These are phyloP conservation scores for Cepaea nemoralis DNA, from an alignment of 1,140 invertebrate genomes.

Conservation along the genomic window DNA sequence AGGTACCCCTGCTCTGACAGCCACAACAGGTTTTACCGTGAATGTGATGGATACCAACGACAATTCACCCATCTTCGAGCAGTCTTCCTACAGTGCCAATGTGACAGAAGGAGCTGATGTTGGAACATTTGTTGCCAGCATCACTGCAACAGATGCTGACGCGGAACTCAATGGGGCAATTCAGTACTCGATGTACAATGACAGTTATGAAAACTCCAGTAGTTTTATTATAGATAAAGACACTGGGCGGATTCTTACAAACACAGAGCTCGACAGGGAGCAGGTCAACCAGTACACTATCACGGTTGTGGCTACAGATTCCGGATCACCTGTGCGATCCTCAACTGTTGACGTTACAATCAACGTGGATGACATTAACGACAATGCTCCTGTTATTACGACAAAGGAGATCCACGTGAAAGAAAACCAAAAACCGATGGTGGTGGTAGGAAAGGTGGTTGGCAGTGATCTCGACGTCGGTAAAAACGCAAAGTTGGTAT, in stretches of 20 bases:
- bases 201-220: background rate
- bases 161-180: background rate
- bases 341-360: background rate
- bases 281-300: background rate
- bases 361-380: conserved; percentile 17
- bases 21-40: background rate
- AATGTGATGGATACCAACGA: background rate
- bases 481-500: conserved; percentile 5
- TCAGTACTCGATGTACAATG: background rate
- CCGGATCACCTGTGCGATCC: background rate
- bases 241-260: conserved; percentile 10
- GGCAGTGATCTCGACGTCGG: background rate
- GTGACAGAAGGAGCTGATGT: background rate
- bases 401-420: background rate
- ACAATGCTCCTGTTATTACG: background rate
- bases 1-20: background rate
- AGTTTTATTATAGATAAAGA: background rate
- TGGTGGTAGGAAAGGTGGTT: background rate
- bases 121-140: background rate
- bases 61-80: background rate
- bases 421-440: conserved; percentile 5
- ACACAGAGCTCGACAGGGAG: background rate
- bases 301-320: background rate
- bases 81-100: background rate
- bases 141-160: conserved; percentile 15